Conservation (phyloP, 2,888 invertebrate species). For the Spodoptera littoralis region DNA sequence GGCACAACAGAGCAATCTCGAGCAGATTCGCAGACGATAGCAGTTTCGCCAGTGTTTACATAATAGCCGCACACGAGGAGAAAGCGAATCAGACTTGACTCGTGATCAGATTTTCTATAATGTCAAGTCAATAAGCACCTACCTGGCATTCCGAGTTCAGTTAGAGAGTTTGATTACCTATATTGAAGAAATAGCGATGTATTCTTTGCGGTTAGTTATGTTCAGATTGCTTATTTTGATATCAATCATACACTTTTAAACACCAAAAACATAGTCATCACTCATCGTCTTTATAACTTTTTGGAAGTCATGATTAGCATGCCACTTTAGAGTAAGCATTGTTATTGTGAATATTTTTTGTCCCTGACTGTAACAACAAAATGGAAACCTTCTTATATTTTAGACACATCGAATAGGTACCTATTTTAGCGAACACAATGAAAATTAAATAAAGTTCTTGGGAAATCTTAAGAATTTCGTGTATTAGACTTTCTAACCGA, state of each 20-base stretch:
- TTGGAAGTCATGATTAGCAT: conserved; percentile 17
- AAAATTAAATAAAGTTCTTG: no score
- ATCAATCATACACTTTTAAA: background rate
- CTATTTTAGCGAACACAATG: no score
- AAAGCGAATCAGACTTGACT: conserved; percentile 62
- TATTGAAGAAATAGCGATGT: background rate
- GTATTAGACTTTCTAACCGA: no score
- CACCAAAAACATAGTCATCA: conserved; percentile 5
- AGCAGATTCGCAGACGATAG: conserved; percentile 62
- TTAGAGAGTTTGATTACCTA: conserved; percentile 24
- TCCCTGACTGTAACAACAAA: conserved; percentile 4
- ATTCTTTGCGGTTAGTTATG: no score
- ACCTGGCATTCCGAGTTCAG: conserved; percentile 53
- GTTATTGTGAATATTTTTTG: conserved; percentile 14
- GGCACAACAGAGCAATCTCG: conserved; percentile 52
- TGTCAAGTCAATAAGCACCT: conserved; percentile 59
- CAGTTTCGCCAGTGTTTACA: conserved; percentile 66
- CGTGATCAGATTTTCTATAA: conserved; percentile 64
- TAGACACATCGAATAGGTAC: background rate
- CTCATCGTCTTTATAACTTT: conserved; percentile 17
- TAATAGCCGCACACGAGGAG: conserved; percentile 65
- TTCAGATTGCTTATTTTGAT: background rate
- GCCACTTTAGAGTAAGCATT: conserved; percentile 19
- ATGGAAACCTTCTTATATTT: background rate
- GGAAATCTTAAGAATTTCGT: no score